A percentile compares a stretch with the other conserved stretches of the same genome.
Evolutionary conservation across 2,113 vertebrate species (phyloP).

Genomic region (Cochlearius cochlearius): DNA sequence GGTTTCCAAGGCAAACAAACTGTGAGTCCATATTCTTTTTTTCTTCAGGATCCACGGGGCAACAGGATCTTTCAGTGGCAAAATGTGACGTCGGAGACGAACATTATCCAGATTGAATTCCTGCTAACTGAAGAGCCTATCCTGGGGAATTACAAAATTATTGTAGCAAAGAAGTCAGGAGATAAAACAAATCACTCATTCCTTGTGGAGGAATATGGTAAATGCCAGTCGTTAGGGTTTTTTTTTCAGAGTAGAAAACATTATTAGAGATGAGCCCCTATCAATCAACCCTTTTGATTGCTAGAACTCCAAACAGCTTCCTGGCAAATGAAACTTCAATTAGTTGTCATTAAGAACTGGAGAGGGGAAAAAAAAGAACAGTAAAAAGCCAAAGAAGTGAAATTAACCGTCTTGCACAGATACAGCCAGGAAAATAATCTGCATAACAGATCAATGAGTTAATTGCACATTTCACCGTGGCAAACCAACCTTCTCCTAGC

Average conservation of each 20-base stretch:
- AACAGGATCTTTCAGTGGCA: conserved; percentile 69
- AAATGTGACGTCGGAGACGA: not conserved
- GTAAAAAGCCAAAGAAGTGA: not conserved
- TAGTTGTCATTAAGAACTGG: not conserved
- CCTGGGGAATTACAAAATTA: conserved; percentile 57
- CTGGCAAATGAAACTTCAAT: not conserved
- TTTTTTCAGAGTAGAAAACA: not conserved
- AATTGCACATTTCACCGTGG: not conserved
- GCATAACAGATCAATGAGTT: not conserved
- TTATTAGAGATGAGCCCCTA: not conserved
- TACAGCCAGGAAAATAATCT: not conserved
- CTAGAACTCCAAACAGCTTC: not conserved
- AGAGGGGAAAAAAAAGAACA: not conserved
- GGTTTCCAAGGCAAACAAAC: not conserved
- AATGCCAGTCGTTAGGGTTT: not conserved
- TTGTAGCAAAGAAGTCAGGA: not conserved
- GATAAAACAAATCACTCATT: conserved; percentile 15
- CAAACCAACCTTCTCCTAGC: not conserved
- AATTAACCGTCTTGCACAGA: not conserved
- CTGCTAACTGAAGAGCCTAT: conserved; percentile 50
- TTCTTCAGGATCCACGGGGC: conserved; percentile 52
- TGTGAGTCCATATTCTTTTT: not conserved
- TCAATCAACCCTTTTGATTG: not conserved
- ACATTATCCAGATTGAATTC: conserved; percentile 49
- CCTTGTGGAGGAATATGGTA: conserved; percentile 69